Conservation (phyloP, 2,888 invertebrate species). For the Imbricaverruca yamaguchii region DNA sequence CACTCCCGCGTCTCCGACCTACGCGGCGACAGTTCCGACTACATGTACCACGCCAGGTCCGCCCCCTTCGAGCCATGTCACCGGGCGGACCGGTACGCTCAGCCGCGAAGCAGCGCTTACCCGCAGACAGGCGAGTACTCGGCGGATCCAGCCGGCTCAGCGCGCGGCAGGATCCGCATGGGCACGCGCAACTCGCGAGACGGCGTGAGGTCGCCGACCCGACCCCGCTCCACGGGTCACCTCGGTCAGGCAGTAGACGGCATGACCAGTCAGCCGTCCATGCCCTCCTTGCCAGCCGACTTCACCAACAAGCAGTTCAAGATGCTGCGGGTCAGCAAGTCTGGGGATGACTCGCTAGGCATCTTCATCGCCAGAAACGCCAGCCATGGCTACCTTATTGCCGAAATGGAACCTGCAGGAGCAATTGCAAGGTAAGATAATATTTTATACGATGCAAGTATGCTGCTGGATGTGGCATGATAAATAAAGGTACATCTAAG, state of each 20-base stretch:
- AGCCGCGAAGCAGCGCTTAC: not conserved
- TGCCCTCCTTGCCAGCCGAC: not conserved
- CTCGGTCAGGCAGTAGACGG: not conserved
- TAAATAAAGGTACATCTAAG: too few species aligned
- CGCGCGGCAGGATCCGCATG: not conserved
- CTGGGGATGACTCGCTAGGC: constrained; percentile 40
- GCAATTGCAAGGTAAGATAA: constrained; percentile 50
- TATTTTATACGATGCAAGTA: too few species aligned
- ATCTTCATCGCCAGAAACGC: constrained; percentile 30
- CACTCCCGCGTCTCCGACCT: not conserved
- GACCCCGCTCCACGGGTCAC: constrained; percentile 16
- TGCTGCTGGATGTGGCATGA: too few species aligned
- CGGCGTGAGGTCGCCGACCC: not conserved
- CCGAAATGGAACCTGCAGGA: constrained; percentile 53
- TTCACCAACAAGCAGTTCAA: constrained; percentile 34
- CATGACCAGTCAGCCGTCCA: not conserved
- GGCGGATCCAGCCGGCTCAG: not conserved
- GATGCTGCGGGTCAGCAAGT: constrained; percentile 54
- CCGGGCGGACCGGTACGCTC: not conserved
- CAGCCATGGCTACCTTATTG: constrained; percentile 43
- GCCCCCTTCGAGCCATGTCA: not conserved
- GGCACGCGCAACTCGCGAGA: not conserved
- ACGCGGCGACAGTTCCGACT: not conserved
- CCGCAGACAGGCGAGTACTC: not conserved
- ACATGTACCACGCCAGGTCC: not conserved